These are phyloP conservation scores for Lithodes maja DNA, from an alignment of 2,888 invertebrate species.

Conservation along the genomic window DNA sequence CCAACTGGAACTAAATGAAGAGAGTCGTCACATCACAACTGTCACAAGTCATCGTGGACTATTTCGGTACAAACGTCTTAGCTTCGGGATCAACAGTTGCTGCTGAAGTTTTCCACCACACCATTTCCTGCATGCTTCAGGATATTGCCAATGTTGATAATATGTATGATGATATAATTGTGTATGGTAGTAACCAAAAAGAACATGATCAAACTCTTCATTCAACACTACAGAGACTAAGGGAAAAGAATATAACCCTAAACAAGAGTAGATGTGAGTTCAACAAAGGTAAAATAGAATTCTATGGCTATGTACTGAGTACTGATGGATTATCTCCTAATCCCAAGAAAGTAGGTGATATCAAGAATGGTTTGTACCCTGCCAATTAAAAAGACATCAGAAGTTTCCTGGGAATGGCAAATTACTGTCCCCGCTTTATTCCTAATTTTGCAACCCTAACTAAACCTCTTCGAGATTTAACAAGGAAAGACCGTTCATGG, in stretches of 20 bases:
- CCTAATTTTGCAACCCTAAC: conserved; percentile 68
- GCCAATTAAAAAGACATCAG: conserved; percentile 70
- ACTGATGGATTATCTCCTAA: conserved; percentile 56
- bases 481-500: conserved; percentile 55
- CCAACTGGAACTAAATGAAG: conserved; percentile 2
- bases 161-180: conserved; percentile 10
- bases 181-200: not conserved
- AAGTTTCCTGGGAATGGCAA: conserved; percentile 71
- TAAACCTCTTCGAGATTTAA: conserved; percentile 70
- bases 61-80: conserved; percentile 11
- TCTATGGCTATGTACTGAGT: not conserved
- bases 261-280: not conserved
- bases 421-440: conserved; percentile 71
- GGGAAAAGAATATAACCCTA: not conserved
- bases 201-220: not conserved
- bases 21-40: not conserved
- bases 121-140: not conserved
- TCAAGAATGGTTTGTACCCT: conserved; percentile 69
- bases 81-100: conserved; percentile 4
- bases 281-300: not conserved
- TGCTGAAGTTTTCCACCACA: not conserved
- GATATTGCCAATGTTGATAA: not conserved
- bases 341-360: conserved; percentile 69
- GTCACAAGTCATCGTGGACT: not conserved
- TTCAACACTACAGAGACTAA: not conserved